These are phyloP conservation scores for Tribolium madens DNA, from an alignment of 1,140 invertebrate species.

Conservation along the genomic window DNA sequence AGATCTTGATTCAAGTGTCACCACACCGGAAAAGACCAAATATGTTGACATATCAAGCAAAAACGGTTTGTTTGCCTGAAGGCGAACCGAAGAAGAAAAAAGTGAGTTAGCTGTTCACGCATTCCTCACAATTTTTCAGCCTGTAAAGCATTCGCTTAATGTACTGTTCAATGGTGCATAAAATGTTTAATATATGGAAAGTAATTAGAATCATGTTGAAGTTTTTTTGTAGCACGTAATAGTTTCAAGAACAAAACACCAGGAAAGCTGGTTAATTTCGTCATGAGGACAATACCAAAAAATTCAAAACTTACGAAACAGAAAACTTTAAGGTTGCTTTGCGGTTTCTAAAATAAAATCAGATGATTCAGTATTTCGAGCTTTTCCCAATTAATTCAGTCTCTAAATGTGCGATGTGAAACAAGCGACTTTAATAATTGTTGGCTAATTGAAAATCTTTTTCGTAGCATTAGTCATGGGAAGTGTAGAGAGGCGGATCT, in stretches of 20 bases:
- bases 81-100: not conserved
- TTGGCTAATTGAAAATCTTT: slow-evolving; percentile 8
- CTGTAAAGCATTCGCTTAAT: not conserved
- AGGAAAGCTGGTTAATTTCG: not conserved
- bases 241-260: too few relatives aligned
- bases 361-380: not conserved
- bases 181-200: not conserved
- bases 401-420: slow-evolving; percentile 6
- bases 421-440: not conserved
- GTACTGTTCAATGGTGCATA: not conserved
- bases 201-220: not conserved
- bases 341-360: slow-evolving; percentile 23
- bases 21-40: not conserved
- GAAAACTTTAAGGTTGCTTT: too few relatives aligned
- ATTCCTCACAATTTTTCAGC: not conserved
- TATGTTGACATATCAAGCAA: not conserved
- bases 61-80: not conserved
- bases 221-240: slow-evolving; percentile 9
- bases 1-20: too few relatives aligned
- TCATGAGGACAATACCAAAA: not conserved
- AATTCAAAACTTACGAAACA: too few relatives aligned
- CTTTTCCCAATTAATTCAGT: not conserved
- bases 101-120: not conserved
- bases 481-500: slow-evolving; percentile 10
- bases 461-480: slow-evolving; percentile 15